Conservation (phyloP, 2,888 invertebrate species). For the Orchesella flavescens region DNA sequence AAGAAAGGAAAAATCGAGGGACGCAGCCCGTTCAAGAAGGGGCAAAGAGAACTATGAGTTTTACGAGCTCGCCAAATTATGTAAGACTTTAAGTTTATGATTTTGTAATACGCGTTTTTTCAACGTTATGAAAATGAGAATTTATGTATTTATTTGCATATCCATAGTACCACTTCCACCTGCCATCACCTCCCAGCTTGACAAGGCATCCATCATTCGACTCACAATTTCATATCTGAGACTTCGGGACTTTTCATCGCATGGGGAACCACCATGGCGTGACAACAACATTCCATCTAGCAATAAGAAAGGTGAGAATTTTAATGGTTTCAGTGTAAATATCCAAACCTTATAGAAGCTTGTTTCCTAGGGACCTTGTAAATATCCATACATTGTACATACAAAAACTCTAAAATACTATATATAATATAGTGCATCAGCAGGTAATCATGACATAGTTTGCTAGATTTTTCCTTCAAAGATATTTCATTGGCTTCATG, state of each 20-base stretch:
- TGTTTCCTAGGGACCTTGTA: no score
- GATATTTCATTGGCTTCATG: no score
- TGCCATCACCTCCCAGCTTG: slow-evolving; percentile 88
- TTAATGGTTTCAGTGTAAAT: neutral
- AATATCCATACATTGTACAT: no score
- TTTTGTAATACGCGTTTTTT: neutral
- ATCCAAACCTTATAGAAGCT: neutral
- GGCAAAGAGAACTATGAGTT: slow-evolving; percentile 98
- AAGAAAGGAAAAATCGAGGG: slow-evolving; percentile 93
- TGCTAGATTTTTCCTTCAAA: no score
- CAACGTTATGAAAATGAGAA: slow-evolving; percentile 8
- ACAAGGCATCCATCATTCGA: slow-evolving; percentile 94
- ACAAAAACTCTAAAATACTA: no score
- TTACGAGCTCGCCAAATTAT: slow-evolving; percentile 95
- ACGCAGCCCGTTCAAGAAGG: slow-evolving; percentile 91
- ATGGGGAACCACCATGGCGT: slow-evolving; percentile 95
- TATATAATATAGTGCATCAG: no score
- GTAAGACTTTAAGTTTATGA: neutral
- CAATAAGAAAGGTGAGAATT: slow-evolving; percentile 70
- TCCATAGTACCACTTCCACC: slow-evolving; percentile 83
- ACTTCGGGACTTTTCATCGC: slow-evolving; percentile 93
- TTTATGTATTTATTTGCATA: neutral
- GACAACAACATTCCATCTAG: slow-evolving; percentile 75
- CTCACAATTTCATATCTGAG: slow-evolving; percentile 96
- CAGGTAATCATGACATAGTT: no score